Evolutionary conservation across 2,888 invertebrate species (phyloP), one percentile per base, ranked within the genome.

Genomic region (Ferdinandea cuprea): DNA sequence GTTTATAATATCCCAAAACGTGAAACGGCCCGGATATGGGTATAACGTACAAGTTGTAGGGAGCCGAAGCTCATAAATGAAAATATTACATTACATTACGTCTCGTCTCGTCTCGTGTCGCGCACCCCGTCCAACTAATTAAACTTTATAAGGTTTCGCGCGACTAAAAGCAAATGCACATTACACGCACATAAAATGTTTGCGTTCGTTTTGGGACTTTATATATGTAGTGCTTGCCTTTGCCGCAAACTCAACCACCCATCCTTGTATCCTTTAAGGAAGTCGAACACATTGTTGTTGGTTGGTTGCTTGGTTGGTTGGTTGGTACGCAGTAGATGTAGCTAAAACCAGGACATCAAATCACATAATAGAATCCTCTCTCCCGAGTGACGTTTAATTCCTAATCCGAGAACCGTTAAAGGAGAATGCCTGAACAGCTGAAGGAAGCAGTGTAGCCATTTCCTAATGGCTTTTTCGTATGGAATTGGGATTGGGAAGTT

Each of bases 101-200:
- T n/a, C n/a, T n/a, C n/a, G n/a, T n/a, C n/a, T n/a, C 8, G 9
- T 35, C 35, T 7, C 2, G 11, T 11, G 25, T 6, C 25, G 21
- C 19, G 56, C 48, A 65, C 37, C 15, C 52, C 50, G 74, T n/a
- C 61, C 78, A 77, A 74, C 79, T 84, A 84, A 79, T 79, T 84
- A 79, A 79, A 84, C 79, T 84, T 79, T 78, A 84, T 74, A 79
- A 73, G 65, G 73, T 44, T 79, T 63, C 50, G 68, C 69, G 63
- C 74, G 68, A 69, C 69, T 84, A 84, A 84, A 84, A 84, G 84
- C 84, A 74, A 84, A 79, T 69, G 73, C 63, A 74, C 52, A 74
- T 84, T 69, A 84, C 73, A 84, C 73, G 73, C 79, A 73, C 61
- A 71, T 81, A 68, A 80, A 80, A 76, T 81, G 46, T 28, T 25